phyloP scores from a whole-genome alignment of 2,113 vertebrate species.

The Myotis lucifugus region DNA sequence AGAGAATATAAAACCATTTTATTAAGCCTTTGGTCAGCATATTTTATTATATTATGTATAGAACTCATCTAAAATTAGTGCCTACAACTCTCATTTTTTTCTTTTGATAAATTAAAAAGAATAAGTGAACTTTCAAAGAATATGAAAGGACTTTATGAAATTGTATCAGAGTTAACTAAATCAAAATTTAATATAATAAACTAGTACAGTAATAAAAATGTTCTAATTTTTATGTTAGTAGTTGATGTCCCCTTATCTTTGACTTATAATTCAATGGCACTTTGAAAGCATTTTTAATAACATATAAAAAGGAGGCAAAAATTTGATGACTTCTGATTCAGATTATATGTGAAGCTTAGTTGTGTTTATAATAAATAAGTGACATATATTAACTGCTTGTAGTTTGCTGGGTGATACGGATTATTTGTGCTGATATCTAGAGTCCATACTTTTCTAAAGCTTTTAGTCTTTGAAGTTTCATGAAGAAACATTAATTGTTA shows the following conservation, averaged over 20 bases:
- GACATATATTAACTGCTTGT: neutral
- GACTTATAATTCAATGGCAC: too few species aligned
- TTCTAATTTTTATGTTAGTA: constrained; percentile 40
- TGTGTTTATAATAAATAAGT: constrained; percentile 15
- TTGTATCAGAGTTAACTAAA: constrained; percentile 26
- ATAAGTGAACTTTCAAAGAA: constrained; percentile 54
- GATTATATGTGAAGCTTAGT: neutral
- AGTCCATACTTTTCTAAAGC: neutral
- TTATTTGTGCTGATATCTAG: constrained; percentile 5
- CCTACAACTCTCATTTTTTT: constrained; percentile 9
- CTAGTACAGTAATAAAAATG: constrained; percentile 27
- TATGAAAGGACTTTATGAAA: constrained; percentile 34
- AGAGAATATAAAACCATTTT: neutral
- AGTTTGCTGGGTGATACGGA: neutral
- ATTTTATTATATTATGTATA: constrained; percentile 17
- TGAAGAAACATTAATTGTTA: neutral
- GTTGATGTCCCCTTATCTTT: neutral
- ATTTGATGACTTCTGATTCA: constrained; percentile 16
- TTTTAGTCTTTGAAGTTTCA: constrained; percentile 24
- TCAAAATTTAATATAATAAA: constrained; percentile 52
- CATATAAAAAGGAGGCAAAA: constrained; percentile 14
- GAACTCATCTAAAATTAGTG: constrained; percentile 21
- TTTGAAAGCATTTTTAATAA: too few species aligned
- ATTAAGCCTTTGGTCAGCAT: constrained; percentile 8
- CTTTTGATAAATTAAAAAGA: constrained; percentile 27